Conservation (phyloP, 2,113 vertebrate species). For the Felis catus region DNA sequence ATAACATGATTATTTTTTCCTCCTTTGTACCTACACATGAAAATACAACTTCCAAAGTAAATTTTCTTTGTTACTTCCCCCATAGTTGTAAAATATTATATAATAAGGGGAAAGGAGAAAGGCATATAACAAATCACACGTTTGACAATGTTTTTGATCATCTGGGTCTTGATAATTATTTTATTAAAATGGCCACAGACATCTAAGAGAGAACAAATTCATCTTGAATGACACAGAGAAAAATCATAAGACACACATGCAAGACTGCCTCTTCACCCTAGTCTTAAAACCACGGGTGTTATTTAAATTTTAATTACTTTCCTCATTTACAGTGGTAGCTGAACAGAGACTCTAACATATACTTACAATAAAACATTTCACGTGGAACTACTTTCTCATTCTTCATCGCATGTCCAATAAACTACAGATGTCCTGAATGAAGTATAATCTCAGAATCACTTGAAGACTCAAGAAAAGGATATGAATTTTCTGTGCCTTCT, state of each 20-base stretch:
- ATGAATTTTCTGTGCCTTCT: neutral
- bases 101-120: neutral
- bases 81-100: neutral
- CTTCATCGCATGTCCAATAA: neutral
- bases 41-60: constrained; percentile 20
- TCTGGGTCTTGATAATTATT: neutral
- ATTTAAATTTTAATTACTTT: neutral
- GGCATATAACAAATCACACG: neutral
- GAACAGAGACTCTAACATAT: neutral
- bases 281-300: neutral
- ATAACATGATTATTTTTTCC: neutral
- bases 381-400: neutral
- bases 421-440: neutral
- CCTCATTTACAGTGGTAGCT: neutral
- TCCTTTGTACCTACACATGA: neutral
- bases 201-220: neutral
- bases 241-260: neutral
- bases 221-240: neutral
- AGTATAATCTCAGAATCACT: neutral
- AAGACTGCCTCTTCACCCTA: neutral
- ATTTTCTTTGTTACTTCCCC: neutral
- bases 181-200: constrained; percentile 18
- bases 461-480: constrained; percentile 4
- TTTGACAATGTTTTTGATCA: neutral
- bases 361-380: neutral